Evolutionary conservation across 1,140 invertebrate species (phyloP).

Genomic region (Coenobita brevimanus): DNA sequence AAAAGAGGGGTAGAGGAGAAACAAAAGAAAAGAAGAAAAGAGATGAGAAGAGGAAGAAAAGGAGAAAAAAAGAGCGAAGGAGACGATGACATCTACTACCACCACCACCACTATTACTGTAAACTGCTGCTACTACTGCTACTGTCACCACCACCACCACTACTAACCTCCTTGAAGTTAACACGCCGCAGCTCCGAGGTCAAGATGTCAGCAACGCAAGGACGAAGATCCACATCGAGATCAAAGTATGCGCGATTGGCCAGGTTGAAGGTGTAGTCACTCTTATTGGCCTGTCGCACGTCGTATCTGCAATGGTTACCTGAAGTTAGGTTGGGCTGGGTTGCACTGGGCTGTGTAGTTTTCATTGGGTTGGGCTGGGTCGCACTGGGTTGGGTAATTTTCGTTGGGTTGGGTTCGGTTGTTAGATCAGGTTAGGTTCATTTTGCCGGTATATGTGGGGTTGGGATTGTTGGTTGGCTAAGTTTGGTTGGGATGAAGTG

Average conservation of each 20-base stretch:
- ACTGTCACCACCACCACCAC: no score
- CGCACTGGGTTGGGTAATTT: no score
- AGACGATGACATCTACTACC: not conserved
- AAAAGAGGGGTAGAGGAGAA: not conserved
- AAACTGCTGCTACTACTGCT: no score
- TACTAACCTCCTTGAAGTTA: constrained; percentile 53
- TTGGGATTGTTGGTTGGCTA: no score
- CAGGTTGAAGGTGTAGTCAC: constrained; percentile 60
- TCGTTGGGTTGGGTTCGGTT: no score
- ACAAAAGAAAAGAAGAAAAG: not conserved
- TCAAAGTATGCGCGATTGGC: constrained; percentile 68
- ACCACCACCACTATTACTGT: not conserved
- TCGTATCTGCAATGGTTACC: constrained; percentile 45
- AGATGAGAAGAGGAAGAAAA: not conserved
- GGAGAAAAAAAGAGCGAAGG: not conserved
- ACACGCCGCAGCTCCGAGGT: constrained; percentile 9
- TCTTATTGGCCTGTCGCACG: constrained; percentile 60
- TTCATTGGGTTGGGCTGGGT: no score
- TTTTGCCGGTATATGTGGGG: no score
- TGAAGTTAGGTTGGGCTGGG: not conserved
- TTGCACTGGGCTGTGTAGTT: no score
- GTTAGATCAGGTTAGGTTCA: no score
- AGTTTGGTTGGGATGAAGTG: no score
- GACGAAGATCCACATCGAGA: constrained; percentile 26
- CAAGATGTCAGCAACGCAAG: constrained; percentile 48